Evolutionary conservation across 2,113 vertebrate genomes (phyloP).

Genomic region (Bombycilla garrulus): DNA sequence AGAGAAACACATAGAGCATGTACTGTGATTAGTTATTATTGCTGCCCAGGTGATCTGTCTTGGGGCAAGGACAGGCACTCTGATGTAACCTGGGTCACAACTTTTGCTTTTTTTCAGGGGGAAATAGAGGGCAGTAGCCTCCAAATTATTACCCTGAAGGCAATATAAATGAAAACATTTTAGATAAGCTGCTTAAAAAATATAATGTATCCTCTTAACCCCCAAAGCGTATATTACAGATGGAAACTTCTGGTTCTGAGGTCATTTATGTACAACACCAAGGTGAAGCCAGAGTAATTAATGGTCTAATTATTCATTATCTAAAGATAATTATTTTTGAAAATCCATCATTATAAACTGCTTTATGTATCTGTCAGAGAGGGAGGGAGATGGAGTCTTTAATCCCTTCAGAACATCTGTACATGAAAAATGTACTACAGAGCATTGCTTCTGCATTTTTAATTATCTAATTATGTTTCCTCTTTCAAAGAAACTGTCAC

Average conservation of each 20-base stretch:
- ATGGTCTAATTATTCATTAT: conserved; percentile 39
- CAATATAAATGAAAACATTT: background rate
- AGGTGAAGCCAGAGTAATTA: conserved; percentile 47
- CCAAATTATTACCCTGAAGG: background rate
- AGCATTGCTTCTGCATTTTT: conserved; percentile 10
- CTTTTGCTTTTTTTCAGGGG: background rate
- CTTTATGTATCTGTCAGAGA: conserved; percentile 22
- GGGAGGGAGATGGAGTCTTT: background rate
- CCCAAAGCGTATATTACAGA: background rate
- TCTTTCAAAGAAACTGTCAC: conserved; percentile 59
- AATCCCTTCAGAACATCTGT: conserved; percentile 57
- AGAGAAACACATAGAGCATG: background rate
- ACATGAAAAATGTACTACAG: background rate
- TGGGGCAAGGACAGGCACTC: background rate
- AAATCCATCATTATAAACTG: conserved; percentile 27
- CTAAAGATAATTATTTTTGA: conserved; percentile 8
- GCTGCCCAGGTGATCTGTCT: background rate
- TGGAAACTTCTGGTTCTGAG: background rate
- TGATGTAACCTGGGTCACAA: background rate
- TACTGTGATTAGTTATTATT: background rate
- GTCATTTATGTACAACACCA: conserved; percentile 2
- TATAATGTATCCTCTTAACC: background rate
- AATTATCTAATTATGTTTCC: conserved; percentile 40
- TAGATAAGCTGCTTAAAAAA: background rate
- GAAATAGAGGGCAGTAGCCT: background rate